Conservation (phyloP, 2,797 vertebrate species). For the Manis javanica region DNA sequence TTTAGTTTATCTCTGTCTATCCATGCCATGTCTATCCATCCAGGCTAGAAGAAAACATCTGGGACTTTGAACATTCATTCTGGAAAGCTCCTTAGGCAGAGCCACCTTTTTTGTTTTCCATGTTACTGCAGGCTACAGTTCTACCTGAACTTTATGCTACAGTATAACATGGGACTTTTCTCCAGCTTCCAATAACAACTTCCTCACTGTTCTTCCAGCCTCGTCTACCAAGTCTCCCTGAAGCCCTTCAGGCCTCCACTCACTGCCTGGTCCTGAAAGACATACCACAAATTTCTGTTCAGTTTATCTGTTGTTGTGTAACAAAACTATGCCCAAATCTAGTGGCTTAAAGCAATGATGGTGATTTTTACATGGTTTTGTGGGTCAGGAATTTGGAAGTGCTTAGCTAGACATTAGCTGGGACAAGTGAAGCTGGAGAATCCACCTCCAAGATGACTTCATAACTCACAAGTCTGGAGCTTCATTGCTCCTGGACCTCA, state of each 20-base stretch:
- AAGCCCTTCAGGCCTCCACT: neutral
- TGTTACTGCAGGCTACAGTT: neutral
- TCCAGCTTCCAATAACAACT: neutral
- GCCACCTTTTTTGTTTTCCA: neutral
- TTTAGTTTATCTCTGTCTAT: neutral
- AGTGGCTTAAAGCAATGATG: neutral
- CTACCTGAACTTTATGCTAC: neutral
- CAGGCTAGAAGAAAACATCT: neutral
- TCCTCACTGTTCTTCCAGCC: neutral
- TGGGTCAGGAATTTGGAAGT: neutral
- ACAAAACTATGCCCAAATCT: neutral
- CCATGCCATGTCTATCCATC: neutral
- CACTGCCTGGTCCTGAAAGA: neutral
- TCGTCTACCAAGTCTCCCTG: neutral
- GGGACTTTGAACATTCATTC: neutral
- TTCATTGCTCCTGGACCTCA: neutral
- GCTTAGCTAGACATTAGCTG: neutral
- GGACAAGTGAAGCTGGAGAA: neutral
- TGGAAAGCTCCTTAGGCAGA: neutral
- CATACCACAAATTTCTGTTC: neutral
- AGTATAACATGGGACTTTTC: neutral
- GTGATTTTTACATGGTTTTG: neutral
- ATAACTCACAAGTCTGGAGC: neutral
- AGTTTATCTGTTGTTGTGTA: neutral
- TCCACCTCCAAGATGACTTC: neutral